Conservation (phyloP, 2,113 vertebrate genomes). For the Suricata suricatta region DNA sequence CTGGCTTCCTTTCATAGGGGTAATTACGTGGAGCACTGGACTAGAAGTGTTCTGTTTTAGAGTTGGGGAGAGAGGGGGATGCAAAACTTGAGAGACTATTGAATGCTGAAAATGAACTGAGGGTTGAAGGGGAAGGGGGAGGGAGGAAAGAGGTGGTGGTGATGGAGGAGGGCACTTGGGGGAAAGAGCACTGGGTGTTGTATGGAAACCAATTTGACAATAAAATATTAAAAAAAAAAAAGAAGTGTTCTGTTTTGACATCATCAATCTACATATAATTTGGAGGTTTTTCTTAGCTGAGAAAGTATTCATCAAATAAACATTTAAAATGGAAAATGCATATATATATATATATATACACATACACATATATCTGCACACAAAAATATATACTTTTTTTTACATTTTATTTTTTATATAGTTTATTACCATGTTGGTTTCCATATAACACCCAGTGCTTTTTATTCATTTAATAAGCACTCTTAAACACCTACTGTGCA, state of each 20-base stretch:
- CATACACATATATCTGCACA: neutral
- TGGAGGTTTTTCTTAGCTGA: neutral
- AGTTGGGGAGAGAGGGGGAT: too few species aligned
- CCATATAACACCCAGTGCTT: too few species aligned
- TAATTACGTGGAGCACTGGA: neutral
- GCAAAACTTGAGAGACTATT: too few species aligned
- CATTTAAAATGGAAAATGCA: neutral
- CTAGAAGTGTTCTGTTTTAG: neutral
- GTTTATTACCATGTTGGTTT: too few species aligned
- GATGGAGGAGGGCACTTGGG: too few species aligned
- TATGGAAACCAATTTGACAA: too few species aligned
- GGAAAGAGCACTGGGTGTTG: too few species aligned
- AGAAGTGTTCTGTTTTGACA: neutral
- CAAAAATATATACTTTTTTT: neutral
- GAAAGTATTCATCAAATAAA: constrained; percentile 10
- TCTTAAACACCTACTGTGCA: neutral
- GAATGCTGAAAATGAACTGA: too few species aligned
- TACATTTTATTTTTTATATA: too few species aligned
- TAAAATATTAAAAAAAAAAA: too few species aligned
- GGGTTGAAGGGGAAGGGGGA: too few species aligned
- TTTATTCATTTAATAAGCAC: neutral
- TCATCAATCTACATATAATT: constrained; percentile 1
- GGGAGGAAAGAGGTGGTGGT: too few species aligned
- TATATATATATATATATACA: fast-evolving
- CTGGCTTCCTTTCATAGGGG: neutral